These are phyloP conservation scores for Cuniculus paca DNA, from an alignment of 2,797 vertebrate genomes.

Conservation along the genomic window DNA sequence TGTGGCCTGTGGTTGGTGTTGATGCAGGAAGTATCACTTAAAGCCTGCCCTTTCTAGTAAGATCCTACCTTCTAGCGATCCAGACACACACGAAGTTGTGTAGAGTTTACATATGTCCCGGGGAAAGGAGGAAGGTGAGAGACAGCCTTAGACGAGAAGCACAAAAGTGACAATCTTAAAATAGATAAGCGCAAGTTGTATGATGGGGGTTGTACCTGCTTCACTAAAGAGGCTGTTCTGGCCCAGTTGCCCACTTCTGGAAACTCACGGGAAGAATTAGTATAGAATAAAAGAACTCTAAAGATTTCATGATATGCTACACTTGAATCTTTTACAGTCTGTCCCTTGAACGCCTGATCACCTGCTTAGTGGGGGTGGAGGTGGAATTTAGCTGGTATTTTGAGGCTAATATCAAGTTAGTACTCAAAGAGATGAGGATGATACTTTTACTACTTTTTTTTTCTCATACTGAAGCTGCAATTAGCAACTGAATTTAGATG, in stretches of 20 bases:
- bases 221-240: neutral
- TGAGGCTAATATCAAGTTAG: neutral
- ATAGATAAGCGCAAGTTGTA: neutral
- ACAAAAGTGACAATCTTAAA: neutral
- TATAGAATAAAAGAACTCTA: neutral
- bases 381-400: neutral
- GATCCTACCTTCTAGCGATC: neutral
- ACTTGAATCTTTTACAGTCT: neutral
- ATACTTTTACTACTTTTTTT: constrained; percentile 34
- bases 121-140: neutral
- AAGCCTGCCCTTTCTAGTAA: neutral
- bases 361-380: neutral
- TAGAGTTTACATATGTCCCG: neutral
- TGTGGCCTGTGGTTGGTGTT: neutral
- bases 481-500: constrained; percentile 72
- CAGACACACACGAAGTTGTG: neutral
- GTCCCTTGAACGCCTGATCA: neutral
- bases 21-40: neutral
- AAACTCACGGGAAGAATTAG: neutral
- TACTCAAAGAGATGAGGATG: neutral
- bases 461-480: neutral
- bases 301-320: neutral
- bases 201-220: neutral
- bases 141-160: neutral
- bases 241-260: neutral